A percentile compares a stretch with the other conserved stretches of the same genome.
These are phyloP conservation scores for Eupeodes luniger DNA, from an alignment of 2,888 invertebrate genomes.

Conservation along the genomic window DNA sequence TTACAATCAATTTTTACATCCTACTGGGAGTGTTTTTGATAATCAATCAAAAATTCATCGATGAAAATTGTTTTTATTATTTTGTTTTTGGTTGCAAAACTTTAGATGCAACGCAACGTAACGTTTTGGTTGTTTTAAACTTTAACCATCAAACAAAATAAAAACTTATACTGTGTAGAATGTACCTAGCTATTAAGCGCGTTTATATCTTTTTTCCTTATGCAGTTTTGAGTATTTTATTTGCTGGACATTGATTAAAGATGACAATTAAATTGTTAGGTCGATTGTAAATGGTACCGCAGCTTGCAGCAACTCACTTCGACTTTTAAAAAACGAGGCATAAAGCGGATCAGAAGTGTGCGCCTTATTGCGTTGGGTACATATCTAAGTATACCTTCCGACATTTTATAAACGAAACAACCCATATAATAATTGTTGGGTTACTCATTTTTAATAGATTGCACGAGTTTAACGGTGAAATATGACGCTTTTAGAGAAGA, in stretches of 20 bases:
- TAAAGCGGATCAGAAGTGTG: slow-evolving; percentile 24
- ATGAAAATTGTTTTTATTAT: slow-evolving; percentile 23
- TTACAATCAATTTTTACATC: slow-evolving; percentile 61
- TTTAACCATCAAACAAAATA: neutral
- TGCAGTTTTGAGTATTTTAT: slow-evolving; percentile 42
- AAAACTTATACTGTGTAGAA: neutral
- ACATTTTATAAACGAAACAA: neutral
- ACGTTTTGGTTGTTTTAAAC: too few relatives aligned
- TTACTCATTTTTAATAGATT: slow-evolving; percentile 30
- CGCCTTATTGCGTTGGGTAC: slow-evolving; percentile 11
- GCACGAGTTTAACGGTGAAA: slow-evolving; percentile 72
- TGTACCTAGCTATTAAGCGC: too few relatives aligned
- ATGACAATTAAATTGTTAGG: slow-evolving; percentile 74
- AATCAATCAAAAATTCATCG: slow-evolving; percentile 69
- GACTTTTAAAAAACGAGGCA: slow-evolving; percentile 25
- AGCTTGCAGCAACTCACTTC: slow-evolving; percentile 17
- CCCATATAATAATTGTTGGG: slow-evolving; percentile 61
- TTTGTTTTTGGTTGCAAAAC: slow-evolving; percentile 51
- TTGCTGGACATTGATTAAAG: slow-evolving; percentile 70
- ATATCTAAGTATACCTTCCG: neutral
- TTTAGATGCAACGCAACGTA: neutral
- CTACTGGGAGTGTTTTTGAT: slow-evolving; percentile 65
- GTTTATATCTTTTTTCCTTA: neutral
- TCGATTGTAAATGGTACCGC: slow-evolving; percentile 51
- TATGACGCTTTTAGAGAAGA: slow-evolving; percentile 67